Conservation (phyloP, 1,140 invertebrate genomes). For the Drosophila kohkoa region DNA sequence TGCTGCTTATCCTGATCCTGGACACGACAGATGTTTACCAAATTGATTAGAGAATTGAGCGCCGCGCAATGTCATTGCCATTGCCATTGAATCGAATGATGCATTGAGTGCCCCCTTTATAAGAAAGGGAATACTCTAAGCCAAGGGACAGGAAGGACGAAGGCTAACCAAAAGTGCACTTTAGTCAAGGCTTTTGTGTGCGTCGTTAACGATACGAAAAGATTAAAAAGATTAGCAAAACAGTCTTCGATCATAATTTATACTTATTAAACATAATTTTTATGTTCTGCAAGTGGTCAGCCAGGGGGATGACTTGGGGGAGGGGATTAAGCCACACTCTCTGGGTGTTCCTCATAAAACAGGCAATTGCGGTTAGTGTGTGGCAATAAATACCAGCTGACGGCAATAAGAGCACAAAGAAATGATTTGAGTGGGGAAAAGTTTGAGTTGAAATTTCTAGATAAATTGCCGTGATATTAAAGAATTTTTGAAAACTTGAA, state of each 20-base stretch:
- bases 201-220: slow-evolving; percentile 59
- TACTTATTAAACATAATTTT: slow-evolving; percentile 38
- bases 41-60: slow-evolving; percentile 74
- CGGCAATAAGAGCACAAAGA: slow-evolving; percentile 8
- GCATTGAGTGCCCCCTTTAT: slow-evolving; percentile 54
- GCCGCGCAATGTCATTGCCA: slow-evolving; percentile 51
- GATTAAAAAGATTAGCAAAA: slow-evolving; percentile 66
- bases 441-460: no score
- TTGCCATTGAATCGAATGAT: slow-evolving; percentile 60
- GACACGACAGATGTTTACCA: slow-evolving; percentile 78
- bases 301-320: background rate
- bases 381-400: slow-evolving; percentile 66
- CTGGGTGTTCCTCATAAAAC: slow-evolving; percentile 37
- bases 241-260: slow-evolving; percentile 30
- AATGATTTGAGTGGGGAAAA: background rate
- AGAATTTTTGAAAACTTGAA: no score
- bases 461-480: no score
- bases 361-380: slow-evolving; percentile 57
- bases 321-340: background rate
- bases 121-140: background rate
- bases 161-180: slow-evolving; percentile 37
- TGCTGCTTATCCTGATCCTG: slow-evolving; percentile 59
- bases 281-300: background rate
- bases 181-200: slow-evolving; percentile 35
- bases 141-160: background rate